These are phyloP conservation scores for Brevimyrus niger DNA, from an alignment of 2,113 vertebrate genomes.

Conservation along the genomic window DNA sequence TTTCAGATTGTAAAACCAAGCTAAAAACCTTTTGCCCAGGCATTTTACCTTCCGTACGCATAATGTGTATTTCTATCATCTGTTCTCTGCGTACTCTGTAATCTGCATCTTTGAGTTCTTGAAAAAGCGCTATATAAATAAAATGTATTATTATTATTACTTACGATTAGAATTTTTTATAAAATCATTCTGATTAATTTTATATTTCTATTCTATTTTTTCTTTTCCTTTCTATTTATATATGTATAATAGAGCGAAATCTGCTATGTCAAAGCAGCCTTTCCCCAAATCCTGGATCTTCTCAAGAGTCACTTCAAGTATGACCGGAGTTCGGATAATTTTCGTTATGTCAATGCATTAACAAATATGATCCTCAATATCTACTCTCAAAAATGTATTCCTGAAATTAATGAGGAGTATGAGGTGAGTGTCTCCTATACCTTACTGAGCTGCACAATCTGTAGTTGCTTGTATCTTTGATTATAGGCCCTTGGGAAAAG, in stretches of 20 bases:
- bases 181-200: background rate
- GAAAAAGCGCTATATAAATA: too few relatives aligned
- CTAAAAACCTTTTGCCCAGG: too few relatives aligned
- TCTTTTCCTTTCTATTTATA: background rate
- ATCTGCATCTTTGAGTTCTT: too few relatives aligned
- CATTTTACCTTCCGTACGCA: too few relatives aligned
- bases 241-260: slow-evolving; percentile 36
- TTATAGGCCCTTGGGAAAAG: background rate
- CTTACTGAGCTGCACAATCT: background rate
- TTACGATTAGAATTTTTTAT: background rate
- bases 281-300: slow-evolving; percentile 46
- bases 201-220: background rate
- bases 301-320: slow-evolving; percentile 41
- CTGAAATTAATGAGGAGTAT: slow-evolving; percentile 38
- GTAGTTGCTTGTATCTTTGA: background rate
- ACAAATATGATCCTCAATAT: slow-evolving; percentile 38
- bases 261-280: slow-evolving; percentile 48
- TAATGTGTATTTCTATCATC: too few relatives aligned
- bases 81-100: too few relatives aligned
- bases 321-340: slow-evolving; percentile 40
- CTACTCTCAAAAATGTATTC: slow-evolving; percentile 44
- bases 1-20: too few relatives aligned
- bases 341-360: slow-evolving; percentile 34
- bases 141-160: too few relatives aligned
- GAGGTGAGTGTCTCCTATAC: slow-evolving; percentile 34